Evolutionary conservation across 2,797 vertebrate species (phyloP), one percentile per base, ranked within the genome.

Genomic region (Enteromius unitaeniatus): DNA sequence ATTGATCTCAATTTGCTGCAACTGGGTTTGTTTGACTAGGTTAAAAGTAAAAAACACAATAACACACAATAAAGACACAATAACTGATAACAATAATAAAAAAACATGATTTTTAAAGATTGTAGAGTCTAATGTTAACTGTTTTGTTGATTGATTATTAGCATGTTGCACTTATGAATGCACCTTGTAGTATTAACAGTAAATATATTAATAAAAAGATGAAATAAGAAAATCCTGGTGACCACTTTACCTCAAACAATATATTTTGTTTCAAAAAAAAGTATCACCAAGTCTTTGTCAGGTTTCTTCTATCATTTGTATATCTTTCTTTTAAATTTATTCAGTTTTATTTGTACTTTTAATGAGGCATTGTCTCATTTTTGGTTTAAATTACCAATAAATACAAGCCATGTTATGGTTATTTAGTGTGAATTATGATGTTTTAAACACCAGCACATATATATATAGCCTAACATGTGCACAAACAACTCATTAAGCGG

Each of bases 401-500:
- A 65, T 55, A 69, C 82, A 67, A 26, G 6, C 1, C 40, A 37
- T 81, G 76, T 60, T 81, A 65, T 53, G n/a, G 34, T 72, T 49
- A 69, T 65, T 80, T 68, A 51, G 47, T 49, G 26, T 14, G 51
- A 4, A 70, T 28, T 76, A 79, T 60, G 9, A 68, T 45, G 37
- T 74, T 85, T 81, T 68, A 81, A 76, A 69, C 23, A 53, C 74
- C 37, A 47, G 51, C 70, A 74, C 34, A n/a, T n/a, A 37, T 68
- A 62, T 69, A 62, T 84, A 84, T 83, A 84, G 67, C 67, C 10
- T 70, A 81, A 64, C 67, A 78, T 65, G 72, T 45, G 53, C 76
- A 67, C 77, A 82, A 67, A 79, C 72, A 83, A 47, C 83, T 85
- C 77, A 79, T 84, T 76, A 84, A 55, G 55, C 26, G 1, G 23